These are phyloP conservation scores for Hemithea aestivaria DNA, from an alignment of 2,888 invertebrate species.

Conservation along the genomic window DNA sequence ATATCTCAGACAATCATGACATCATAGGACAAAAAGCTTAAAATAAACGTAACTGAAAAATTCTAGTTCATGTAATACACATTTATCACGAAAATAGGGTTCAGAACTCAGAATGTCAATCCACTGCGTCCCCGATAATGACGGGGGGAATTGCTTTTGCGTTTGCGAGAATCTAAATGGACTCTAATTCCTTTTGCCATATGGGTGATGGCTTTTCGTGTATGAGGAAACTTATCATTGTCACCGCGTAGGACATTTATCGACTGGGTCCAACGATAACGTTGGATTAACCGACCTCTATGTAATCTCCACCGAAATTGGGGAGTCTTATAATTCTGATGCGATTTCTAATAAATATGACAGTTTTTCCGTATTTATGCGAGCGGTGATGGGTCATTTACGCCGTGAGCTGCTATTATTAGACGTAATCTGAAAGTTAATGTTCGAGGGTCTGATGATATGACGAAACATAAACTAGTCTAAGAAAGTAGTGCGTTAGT, in stretches of 20 bases:
- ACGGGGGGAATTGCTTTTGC: constrained; percentile 29
- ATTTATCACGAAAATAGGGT: constrained; percentile 48
- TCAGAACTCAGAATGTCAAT: constrained; percentile 51
- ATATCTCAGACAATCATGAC: too few relatives aligned
- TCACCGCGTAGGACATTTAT: constrained; percentile 46
- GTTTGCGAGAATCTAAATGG: constrained; percentile 26
- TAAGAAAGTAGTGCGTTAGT: constrained; percentile 25
- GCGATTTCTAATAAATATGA: constrained; percentile 33
- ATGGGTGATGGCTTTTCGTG: constrained; percentile 27
- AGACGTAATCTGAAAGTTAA: constrained; percentile 35
- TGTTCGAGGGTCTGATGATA: constrained; percentile 27
- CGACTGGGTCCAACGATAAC: constrained; percentile 55
- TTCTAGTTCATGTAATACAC: constrained; percentile 35
- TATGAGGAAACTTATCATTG: constrained; percentile 35
- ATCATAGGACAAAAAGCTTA: too few relatives aligned
- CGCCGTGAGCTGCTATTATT: constrained; percentile 30
- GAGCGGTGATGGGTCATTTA: constrained; percentile 32
- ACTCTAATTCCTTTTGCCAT: constrained; percentile 30
- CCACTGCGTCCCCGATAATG: constrained; percentile 46
- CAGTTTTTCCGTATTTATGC: constrained; percentile 27
- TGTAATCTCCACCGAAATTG: constrained; percentile 49
- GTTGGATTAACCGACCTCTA: constrained; percentile 51
- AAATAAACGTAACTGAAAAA: constrained; percentile 34
- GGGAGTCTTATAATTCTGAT: constrained; percentile 35
- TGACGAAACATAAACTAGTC: constrained; percentile 24